Percentiles rank a stretch among this genome's conserved stretches.
Evolutionary conservation across 1,140 invertebrate genomes (phyloP).

Genomic region (Tribolium madens): DNA sequence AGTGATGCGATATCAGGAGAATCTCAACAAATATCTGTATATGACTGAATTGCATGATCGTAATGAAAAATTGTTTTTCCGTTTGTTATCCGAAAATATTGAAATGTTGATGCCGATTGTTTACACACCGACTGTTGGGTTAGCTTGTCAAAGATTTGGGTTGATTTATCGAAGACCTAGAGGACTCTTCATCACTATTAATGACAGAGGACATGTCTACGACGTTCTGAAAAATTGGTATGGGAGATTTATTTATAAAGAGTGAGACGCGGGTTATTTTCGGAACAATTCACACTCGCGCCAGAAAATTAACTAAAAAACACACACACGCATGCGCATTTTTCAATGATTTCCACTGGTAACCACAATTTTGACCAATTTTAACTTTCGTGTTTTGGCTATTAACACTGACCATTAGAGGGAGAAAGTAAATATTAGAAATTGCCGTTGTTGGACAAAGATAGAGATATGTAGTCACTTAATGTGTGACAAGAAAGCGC

Average conservation of each 20-base stretch:
- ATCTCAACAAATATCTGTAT: constrained; percentile 92
- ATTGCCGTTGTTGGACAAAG: too few species aligned
- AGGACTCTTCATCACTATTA: constrained; percentile 96
- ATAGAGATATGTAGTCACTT: too few species aligned
- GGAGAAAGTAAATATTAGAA: too few species aligned
- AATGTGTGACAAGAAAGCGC: too few species aligned
- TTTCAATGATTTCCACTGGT: too few species aligned
- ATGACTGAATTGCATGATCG: constrained; percentile 84
- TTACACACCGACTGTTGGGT: constrained; percentile 93
- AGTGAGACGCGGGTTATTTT: neutral
- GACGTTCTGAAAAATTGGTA: constrained; percentile 87
- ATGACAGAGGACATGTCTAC: constrained; percentile 93
- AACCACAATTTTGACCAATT: too few species aligned
- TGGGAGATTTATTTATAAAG: constrained; percentile 54
- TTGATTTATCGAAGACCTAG: constrained; percentile 90
- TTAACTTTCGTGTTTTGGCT: too few species aligned
- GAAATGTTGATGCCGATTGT: constrained; percentile 91
- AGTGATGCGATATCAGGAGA: constrained; percentile 87
- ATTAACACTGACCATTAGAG: too few species aligned
- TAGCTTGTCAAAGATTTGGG: constrained; percentile 97
- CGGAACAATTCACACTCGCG: neutral
- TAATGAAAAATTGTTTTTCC: constrained; percentile 94
- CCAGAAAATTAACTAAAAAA: neutral
- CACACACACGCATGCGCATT: too few species aligned
- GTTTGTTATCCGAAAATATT: constrained; percentile 89